Percentiles rank a stretch among this genome's conserved stretches.
phyloP scores from a whole-genome alignment of 2,113 vertebrate species.

The Atlantisia rogersi region DNA sequence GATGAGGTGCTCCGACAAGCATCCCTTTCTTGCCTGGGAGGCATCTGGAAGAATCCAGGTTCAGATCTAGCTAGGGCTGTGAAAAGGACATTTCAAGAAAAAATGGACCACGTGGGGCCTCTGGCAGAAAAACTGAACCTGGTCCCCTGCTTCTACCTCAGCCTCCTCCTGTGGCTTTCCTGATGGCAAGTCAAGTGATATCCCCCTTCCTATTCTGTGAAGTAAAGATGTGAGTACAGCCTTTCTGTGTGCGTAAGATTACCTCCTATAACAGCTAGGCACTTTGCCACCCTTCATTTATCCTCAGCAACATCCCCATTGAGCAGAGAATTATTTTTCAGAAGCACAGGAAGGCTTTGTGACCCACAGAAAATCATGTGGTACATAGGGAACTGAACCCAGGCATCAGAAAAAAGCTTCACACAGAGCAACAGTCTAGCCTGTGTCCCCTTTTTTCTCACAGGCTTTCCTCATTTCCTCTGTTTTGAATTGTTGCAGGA shows the following conservation, averaged over 20 bases:
- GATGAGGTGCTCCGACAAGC: background rate
- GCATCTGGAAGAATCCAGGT: background rate
- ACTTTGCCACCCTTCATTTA: background rate
- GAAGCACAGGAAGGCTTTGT: background rate
- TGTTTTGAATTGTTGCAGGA: background rate
- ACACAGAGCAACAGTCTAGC: background rate
- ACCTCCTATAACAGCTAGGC: background rate
- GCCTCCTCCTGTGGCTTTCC: background rate
- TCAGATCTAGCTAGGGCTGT: background rate
- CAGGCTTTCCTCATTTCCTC: background rate
- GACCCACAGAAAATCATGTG: background rate
- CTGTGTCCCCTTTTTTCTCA: background rate
- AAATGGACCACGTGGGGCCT: background rate
- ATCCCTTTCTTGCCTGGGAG: background rate
- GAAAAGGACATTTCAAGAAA: background rate
- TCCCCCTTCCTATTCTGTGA: background rate
- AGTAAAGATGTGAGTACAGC: background rate
- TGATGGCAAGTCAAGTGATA: background rate
- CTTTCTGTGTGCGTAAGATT: background rate
- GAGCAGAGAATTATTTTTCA: slow-evolving; percentile 13
- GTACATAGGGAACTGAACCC: background rate
- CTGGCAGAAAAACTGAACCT: background rate
- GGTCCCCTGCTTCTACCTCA: background rate
- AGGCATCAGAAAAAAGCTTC: background rate
- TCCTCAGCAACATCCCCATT: background rate